These are phyloP conservation scores for Cardiocondyla obscurior DNA, from an alignment of 1,140 invertebrate species.

Conservation along the genomic window DNA sequence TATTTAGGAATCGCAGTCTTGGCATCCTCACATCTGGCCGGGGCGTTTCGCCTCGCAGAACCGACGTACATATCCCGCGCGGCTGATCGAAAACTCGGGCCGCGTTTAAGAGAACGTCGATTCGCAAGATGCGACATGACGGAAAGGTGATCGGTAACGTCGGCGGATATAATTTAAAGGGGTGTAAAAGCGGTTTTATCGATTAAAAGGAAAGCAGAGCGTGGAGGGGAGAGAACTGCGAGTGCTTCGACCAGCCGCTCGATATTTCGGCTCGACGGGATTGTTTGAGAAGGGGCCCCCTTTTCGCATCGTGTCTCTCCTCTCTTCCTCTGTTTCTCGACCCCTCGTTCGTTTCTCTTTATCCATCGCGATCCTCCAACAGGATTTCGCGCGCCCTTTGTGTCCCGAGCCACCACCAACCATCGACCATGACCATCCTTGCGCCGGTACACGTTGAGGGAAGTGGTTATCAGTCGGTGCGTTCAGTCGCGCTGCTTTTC, in stretches of 20 bases:
- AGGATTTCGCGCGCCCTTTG: constrained; percentile 45
- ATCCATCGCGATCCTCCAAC: constrained; percentile 9
- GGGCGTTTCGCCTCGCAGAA: too few relatives aligned
- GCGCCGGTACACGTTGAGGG: constrained; percentile 29
- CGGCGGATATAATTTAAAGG: constrained; percentile 5
- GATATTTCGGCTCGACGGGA: constrained; percentile 35
- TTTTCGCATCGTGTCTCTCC: not conserved
- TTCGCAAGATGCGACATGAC: not conserved
- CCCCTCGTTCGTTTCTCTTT: not conserved
- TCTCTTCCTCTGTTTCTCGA: not conserved
- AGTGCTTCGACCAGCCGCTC: constrained; percentile 22
- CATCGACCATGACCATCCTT: constrained; percentile 53
- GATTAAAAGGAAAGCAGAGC: constrained; percentile 9
- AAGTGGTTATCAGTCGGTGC: constrained; percentile 31
- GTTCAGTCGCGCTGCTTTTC: not conserved
- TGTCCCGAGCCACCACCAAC: constrained; percentile 27
- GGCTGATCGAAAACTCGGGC: too few relatives aligned
- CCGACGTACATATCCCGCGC: too few relatives aligned
- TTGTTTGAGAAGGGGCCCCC: constrained; percentile 12
- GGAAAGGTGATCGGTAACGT: not conserved
- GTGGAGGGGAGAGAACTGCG: not conserved
- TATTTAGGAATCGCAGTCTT: constrained; percentile 33
- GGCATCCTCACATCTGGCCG: constrained; percentile 35
- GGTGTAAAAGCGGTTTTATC: constrained; percentile 34
- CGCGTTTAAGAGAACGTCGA: constrained; percentile 7